phyloP scores from a whole-genome alignment of 2,797 vertebrate genomes.

The Rhabdomys pumilio region DNA sequence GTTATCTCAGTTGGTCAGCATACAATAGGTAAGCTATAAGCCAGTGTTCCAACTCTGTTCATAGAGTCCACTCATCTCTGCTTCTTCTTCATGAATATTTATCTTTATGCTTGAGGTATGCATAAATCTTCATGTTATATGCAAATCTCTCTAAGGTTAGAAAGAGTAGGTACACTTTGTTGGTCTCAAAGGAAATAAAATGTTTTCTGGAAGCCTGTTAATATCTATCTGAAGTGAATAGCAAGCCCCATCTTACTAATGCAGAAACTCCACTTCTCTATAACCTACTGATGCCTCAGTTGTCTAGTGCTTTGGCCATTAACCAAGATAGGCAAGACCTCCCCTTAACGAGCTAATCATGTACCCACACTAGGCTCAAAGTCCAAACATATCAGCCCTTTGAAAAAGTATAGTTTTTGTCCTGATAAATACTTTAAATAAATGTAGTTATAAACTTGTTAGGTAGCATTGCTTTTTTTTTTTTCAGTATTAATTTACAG shows the following conservation, averaged over 20 bases:
- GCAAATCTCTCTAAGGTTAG: background rate
- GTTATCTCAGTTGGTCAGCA: background rate
- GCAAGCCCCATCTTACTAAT: background rate
- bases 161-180: background rate
- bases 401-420: background rate
- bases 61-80: background rate
- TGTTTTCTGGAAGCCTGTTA: background rate
- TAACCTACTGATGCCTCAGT: background rate
- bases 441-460: slow-evolving; percentile 31
- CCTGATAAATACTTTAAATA: background rate
- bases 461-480: background rate
- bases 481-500: background rate
- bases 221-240: background rate
- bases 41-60: background rate
- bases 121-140: background rate
- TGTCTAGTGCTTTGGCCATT: background rate
- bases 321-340: background rate
- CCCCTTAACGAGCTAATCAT: background rate
- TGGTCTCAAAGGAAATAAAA: background rate
- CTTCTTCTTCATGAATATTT: background rate
- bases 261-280: background rate
- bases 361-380: background rate
- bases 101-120: background rate
- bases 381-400: background rate
- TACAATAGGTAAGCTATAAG: background rate